Evolutionary conservation across 1,140 invertebrate species (phyloP).

Genomic region (Dreissena rostriformis): DNA sequence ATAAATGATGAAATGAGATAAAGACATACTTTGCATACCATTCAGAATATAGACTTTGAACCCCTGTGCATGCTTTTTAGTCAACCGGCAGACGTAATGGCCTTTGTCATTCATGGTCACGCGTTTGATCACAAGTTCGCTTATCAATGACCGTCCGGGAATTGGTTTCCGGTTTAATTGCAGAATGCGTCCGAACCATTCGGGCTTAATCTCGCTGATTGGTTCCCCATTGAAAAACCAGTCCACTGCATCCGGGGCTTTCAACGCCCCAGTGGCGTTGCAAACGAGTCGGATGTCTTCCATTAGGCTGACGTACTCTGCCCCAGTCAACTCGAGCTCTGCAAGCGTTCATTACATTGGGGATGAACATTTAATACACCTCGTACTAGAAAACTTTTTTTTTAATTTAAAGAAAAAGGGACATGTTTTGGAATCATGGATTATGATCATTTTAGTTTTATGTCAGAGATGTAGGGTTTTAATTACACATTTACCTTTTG

Average conservation of each 20-base stretch:
- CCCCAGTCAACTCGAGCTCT: slow-evolving; percentile 60
- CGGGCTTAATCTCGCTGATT: slow-evolving; percentile 33
- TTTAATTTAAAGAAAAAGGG: no score
- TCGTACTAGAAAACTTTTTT: no score
- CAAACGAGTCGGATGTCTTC: slow-evolving; percentile 63
- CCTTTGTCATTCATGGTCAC: slow-evolving; percentile 35
- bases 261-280: slow-evolving; percentile 65
- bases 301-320: slow-evolving; percentile 62
- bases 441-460: no score
- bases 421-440: no score
- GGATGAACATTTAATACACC: no score
- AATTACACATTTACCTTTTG: no score
- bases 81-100: slow-evolving; percentile 35
- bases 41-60: slow-evolving; percentile 41
- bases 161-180: slow-evolving; percentile 39
- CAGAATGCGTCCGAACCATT: slow-evolving; percentile 3
- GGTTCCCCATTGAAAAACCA: slow-evolving; percentile 65
- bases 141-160: slow-evolving; percentile 39
- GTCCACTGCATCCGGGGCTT: slow-evolving; percentile 67
- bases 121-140: slow-evolving; percentile 42
- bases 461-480: no score
- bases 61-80: slow-evolving; percentile 27
- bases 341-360: not conserved
- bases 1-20: not conserved
- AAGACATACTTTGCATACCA: slow-evolving; percentile 16